Evolutionary conservation across 1,140 invertebrate genomes (phyloP).

Genomic region (Adelges cooleyi): DNA sequence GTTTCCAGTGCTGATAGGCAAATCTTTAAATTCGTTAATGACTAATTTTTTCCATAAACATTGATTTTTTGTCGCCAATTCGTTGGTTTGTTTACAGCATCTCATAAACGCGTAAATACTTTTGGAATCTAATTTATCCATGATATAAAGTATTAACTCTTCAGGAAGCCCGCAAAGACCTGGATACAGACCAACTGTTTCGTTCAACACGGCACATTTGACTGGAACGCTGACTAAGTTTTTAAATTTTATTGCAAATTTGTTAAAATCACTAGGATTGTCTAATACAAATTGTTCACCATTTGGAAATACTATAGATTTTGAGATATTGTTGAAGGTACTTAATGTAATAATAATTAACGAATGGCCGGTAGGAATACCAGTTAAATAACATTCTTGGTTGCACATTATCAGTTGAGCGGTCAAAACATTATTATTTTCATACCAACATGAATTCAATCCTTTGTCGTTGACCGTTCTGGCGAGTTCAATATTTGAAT

Average conservation of each 20-base stretch:
- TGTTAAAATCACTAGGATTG: not conserved
- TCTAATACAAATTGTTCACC: not conserved
- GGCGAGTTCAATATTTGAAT: constrained; percentile 9
- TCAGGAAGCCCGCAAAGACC: not conserved
- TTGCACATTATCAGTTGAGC: not conserved
- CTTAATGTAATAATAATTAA: constrained; percentile 9
- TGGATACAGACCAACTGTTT: not conserved
- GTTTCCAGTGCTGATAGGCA: not conserved
- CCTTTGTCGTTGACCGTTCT: not conserved
- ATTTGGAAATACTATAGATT: not conserved
- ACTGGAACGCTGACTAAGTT: constrained; percentile 11
- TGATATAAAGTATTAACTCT: not conserved
- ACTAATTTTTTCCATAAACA: not conserved
- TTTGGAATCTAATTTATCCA: not conserved
- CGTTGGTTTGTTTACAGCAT: not conserved
- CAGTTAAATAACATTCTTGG: not conserved
- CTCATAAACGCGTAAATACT: not conserved
- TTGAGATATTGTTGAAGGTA: not conserved
- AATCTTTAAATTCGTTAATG: not conserved
- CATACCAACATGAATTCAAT: constrained; percentile 3
- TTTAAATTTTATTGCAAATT: not conserved
- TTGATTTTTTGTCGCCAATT: not conserved
- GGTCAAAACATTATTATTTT: constrained; percentile 1
- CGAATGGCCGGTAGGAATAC: not conserved
- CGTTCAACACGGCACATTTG: not conserved